Evolutionary conservation across 2,888 invertebrate genomes (phyloP), one percentile per base, ranked within the genome.

Genomic region (Plagodis dolabraria): DNA sequence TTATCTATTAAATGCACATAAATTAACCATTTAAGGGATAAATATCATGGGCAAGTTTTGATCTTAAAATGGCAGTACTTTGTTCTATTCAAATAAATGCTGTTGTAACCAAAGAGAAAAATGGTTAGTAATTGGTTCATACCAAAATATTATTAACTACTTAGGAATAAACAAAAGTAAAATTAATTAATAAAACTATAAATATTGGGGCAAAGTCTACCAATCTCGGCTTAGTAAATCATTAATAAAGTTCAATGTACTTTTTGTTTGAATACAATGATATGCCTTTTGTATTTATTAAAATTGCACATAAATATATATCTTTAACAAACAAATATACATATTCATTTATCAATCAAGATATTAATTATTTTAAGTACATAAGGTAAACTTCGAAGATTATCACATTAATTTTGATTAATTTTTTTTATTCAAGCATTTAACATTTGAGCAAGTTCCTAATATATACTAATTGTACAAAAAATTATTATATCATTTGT

Each of bases 41-140:
- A 56, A 45, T 42, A 44, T 22, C 42, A 50, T 46, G 53, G 48
- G 42, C 53, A 44, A 50, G 46, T 46, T 57, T 40, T 62, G 54
- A 48, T 62, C 53, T 44, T 54, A 51, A 51, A 47, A 57, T 57
- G 57, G 57, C 62, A 54, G 57, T 61, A 47, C 47, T 57, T 60
- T 60, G 56, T 60, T 56, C 48, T 56, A 56, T 35, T 50, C 48
- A 60, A 53, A 53, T 53, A 52, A 60, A 53, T 57, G 53, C 53
- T 55, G 52, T 12, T 9, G 36, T 36, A 36, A 22, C 22, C 22
- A 22, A 22, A 22, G 22, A 22, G 22, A 4, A 22, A 22, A 22
- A 22, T 22, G 22, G 22, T 22, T 1, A 22, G 22, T 22, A 22
- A 22, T 36, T 36, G 1, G 36, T 36, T 9, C 9, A 36, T 36